Base-by-base conservation (phyloP, 2,888 invertebrate species). In the Hyposoter didymator region DNA sequence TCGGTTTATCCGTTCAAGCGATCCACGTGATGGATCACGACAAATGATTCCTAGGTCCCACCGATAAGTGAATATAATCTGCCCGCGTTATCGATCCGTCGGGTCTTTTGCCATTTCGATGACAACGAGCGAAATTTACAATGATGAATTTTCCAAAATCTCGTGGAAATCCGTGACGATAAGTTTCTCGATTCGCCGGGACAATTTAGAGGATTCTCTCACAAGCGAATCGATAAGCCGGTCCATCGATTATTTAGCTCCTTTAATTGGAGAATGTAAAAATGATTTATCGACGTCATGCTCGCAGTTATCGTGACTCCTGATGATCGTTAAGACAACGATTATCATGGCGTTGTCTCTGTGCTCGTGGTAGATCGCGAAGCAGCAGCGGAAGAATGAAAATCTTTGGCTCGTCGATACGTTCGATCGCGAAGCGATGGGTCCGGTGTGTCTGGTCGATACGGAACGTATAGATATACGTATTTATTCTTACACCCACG, bases 51-150 rank as follows among this genome's bases (percentile, higher is more conserved):
- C 59, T 49, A 14, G 70, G 66, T 85, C 55, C 74, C 52, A 14
- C 47, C 28, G 67, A 83, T 75, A 69, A 72, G 59, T 72, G 73
- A 66, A 82, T 78, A 78, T 2, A 70, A 47, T 67, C 74, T 45
- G 17, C 75, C 86, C 88, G 19, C 69, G 85, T 87, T 90, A 88
- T 89, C 89, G 87, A 89, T 88, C 6, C 35, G 35, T 75, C 88
- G 75, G 87, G 88, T 75, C 84, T 85, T n/a, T n/a, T 74, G 88
- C 88, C 88, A 90, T 84, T 81, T 82, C 83, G 52, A 32, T 32
- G 45, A 1, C 35, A 35, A 35, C 14, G 22, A 74, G 5, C 67
- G 35, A 35, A 75, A 75, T 76, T 52, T 28, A 17, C 22, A n/a
- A 39, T 39, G 10, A 39, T 39, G 1, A 10, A 8, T 39, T 5